phyloP scores from a whole-genome alignment of 2,797 vertebrate genomes.

The Chelmon rostratus region DNA sequence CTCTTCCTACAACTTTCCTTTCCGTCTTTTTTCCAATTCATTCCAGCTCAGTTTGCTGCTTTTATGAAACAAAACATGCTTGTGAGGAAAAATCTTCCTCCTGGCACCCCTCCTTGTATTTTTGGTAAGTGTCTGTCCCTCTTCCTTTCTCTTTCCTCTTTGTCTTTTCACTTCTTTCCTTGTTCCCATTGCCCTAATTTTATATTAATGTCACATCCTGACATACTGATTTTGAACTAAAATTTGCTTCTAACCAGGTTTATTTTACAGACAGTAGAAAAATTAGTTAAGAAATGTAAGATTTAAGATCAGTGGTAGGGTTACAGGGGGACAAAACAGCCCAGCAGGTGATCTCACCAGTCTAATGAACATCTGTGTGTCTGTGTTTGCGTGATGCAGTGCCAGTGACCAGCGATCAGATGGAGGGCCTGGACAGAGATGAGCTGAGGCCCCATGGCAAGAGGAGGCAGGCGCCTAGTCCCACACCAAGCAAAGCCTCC shows the following conservation, averaged over 20 bases:
- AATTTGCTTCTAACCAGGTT: neutral
- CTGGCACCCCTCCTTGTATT: conserved; percentile 96
- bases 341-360: neutral
- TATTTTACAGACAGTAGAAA: neutral
- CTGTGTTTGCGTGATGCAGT: conserved; percentile 82
- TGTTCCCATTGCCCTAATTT: conserved; percentile 40
- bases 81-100: conserved; percentile 98
- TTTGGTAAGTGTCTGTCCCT: conserved; percentile 94
- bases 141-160: conserved; percentile 60
- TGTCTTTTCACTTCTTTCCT: conserved; percentile 58
- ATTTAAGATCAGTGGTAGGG: neutral
- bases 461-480: conserved; percentile 91
- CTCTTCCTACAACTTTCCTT: conserved; percentile 78
- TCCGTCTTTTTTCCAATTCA: conserved; percentile 84
- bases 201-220: conserved; percentile 12
- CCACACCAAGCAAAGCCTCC: conserved; percentile 88
- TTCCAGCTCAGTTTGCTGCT: conserved; percentile 99
- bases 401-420: conserved; percentile 91
- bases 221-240: neutral
- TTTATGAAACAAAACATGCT: conserved; percentile 99
- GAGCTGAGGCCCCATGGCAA: conserved; percentile 91
- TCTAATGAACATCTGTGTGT: neutral
- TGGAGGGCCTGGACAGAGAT: conserved; percentile 90
- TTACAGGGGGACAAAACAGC: neutral
- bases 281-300: neutral